Evolutionary conservation across 2,113 vertebrate species (phyloP), one percentile per base, ranked within the genome.

Genomic region (Aleadryas rufinucha): DNA sequence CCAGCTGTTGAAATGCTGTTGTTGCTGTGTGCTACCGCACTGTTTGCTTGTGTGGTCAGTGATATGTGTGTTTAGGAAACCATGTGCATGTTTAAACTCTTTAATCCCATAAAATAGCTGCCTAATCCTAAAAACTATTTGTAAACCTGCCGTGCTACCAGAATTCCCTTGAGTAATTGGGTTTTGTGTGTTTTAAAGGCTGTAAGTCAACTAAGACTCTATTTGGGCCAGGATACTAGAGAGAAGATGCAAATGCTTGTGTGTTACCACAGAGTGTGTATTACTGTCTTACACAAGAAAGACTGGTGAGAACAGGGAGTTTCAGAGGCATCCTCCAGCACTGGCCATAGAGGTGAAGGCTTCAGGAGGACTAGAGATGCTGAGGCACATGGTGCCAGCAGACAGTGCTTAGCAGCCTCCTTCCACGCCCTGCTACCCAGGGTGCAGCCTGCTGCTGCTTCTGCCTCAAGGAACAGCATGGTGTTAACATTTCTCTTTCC

Each of bases 341-440:
- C 17, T 1, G 5, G 19, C 24, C 1, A 0, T 49, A 20, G 49
- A 87, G 52, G 18, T 5, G 2, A 30, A 47, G 28, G 24, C 15
- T 85, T 7, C 13, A 4, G 44, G n/a, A 75, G 42, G n/a, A 26
- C 22, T 44, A 60, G 41, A 6, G 4, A 2, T 75, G 41, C 65
- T 14, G 13, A 84, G 26, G n/a, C 5, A 5, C 2, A 1, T 0
- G 0, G 15, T 49, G 41, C 50, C 2, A 1, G 52, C 56, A 37
- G 41, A 27, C 35, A 65, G 31, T 11, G 2, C 52, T 64, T 14
- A 2, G 56, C 28, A 75, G 50, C 47, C 44, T 41, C 44, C 33
- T n/a, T 57, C 60, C 54, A 60, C 27, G 19, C 16, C 31, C 42
- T n/a, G 24, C 24, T 44, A 31, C 30, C 12, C 9, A 8, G 26